A percentile compares a stretch with the other conserved stretches of the same genome.
Evolutionary conservation across 1,140 invertebrate species (phyloP).

Genomic region (Berghia stephanieae): DNA sequence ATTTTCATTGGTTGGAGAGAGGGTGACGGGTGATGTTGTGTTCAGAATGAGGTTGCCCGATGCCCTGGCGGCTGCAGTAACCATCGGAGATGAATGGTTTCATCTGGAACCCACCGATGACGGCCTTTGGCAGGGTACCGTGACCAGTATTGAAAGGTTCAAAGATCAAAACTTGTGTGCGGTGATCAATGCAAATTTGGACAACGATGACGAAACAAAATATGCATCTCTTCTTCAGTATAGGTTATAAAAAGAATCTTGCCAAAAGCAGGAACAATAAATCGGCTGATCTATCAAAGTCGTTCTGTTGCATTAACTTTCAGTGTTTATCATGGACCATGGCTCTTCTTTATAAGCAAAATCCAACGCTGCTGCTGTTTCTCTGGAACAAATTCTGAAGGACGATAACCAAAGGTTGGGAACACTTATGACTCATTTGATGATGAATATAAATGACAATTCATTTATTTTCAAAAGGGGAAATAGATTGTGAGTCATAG

Average conservation of each 20-base stretch:
- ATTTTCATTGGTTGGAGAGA: slow-evolving; percentile 39
- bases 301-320: no score
- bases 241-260: slow-evolving; percentile 40
- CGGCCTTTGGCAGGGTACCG: slow-evolving; percentile 58
- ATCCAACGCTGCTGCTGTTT: no score
- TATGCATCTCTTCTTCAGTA: slow-evolving; percentile 65
- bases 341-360: no score
- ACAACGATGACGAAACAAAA: slow-evolving; percentile 57
- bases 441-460: no score
- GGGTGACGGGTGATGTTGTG: slow-evolving; percentile 41
- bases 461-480: no score
- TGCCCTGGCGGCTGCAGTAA: slow-evolving; percentile 61
- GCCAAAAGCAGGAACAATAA: no score
- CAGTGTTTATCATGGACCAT: no score
- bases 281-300: no score
- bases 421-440: no score
- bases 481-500: no score
- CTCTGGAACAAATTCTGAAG: no score
- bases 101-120: slow-evolving; percentile 51
- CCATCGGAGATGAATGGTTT: slow-evolving; percentile 62
- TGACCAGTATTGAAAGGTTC: slow-evolving; percentile 45
- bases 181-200: slow-evolving; percentile 62
- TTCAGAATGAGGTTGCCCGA: slow-evolving; percentile 59
- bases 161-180: slow-evolving; percentile 48
- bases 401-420: no score